A percentile compares a stretch with the other conserved stretches of the same genome.
phyloP scores from a whole-genome alignment of 2,113 vertebrate genomes.

The Carollia perspicillata region DNA sequence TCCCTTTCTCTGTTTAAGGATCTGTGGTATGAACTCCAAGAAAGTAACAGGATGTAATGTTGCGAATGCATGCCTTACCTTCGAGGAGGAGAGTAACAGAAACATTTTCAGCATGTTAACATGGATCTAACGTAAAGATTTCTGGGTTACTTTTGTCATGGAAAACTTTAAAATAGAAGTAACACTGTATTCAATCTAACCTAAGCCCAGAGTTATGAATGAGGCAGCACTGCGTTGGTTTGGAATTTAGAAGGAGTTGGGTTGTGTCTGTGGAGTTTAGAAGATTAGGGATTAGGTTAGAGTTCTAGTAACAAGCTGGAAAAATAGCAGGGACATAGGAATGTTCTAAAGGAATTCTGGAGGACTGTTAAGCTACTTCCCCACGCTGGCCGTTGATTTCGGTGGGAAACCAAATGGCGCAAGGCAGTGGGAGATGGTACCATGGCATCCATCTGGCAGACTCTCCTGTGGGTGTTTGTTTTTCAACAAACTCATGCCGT shows the following conservation, averaged over 20 bases:
- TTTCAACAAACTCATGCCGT: neutral
- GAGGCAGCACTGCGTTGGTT: neutral
- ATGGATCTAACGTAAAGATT: neutral
- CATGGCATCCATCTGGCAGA: neutral
- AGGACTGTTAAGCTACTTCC: conserved; percentile 35
- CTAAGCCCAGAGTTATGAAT: neutral
- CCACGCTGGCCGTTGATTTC: neutral
- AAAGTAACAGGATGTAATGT: neutral
- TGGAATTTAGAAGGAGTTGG: conserved; percentile 58
- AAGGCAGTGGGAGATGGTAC: neutral
- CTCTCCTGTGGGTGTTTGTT: neutral
- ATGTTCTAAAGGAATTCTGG: conserved; percentile 71
- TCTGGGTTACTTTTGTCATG: conserved; percentile 23
- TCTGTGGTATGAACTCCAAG: neutral
- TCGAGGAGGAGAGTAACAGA: conserved; percentile 22
- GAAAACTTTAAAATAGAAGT: neutral
- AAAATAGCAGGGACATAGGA: conserved; percentile 38
- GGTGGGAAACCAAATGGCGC: neutral
- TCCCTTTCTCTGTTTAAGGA: neutral
- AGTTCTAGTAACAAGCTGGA: conserved; percentile 63
- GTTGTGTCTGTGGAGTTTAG: conserved; percentile 58
- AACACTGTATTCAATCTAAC: neutral
- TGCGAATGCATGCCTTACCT: conserved; percentile 10
- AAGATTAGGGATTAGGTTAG: conserved; percentile 54
- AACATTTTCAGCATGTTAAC: neutral